Base-by-base conservation (phyloP, 64 coral and sea anemone genomes). In the Catalaphyllia jardinei region DNA sequence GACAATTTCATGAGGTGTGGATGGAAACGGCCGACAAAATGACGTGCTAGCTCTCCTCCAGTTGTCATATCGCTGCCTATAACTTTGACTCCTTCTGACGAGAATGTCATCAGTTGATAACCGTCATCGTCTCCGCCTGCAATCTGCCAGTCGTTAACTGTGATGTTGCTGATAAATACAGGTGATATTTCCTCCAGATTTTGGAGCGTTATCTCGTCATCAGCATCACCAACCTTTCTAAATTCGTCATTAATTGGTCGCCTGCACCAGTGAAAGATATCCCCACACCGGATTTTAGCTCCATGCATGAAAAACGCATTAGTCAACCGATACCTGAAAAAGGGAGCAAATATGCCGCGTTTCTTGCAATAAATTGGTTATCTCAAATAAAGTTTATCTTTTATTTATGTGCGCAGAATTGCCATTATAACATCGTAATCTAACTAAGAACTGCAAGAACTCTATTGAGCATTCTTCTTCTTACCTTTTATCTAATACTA, bases 1-100 rank as follows among this genome's bases (percentile, higher is more conserved):
- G 93, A 89, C 31, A 94, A 55, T 49, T 71, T 78, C 31, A 94
- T 87, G 46, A 88, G 75, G 13, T 74, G 74, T 0, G 93, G 77
- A 16, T 78, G 31, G 31, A 90, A 55, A 52, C 22, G 22, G 9
- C 16, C 9, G 0, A 8, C 19, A 55, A 28, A 78, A 24, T 24
- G 4, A 78, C 8, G 19, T 67, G 63, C 16, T 8, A 25, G 7
- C 1, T 25, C 20, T 25, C 20, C 75, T 38, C 19, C 30, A 77
- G 2, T 77, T 35, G 67, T 22, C 24, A 38, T 6, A 35, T 67
- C 17, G 1, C 8, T 74, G 49, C 83, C 71, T 18, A 86, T 74
- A n/a, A 86, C 24, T 50, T 86, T 54, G 20, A 52, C 83, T 72
- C 60, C 83, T 17, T 49, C 18, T n/a, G 83, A 9, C 25, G 83